Base-by-base conservation (phyloP, 2,888 invertebrate species). In the Epirrhoe tristata region DNA sequence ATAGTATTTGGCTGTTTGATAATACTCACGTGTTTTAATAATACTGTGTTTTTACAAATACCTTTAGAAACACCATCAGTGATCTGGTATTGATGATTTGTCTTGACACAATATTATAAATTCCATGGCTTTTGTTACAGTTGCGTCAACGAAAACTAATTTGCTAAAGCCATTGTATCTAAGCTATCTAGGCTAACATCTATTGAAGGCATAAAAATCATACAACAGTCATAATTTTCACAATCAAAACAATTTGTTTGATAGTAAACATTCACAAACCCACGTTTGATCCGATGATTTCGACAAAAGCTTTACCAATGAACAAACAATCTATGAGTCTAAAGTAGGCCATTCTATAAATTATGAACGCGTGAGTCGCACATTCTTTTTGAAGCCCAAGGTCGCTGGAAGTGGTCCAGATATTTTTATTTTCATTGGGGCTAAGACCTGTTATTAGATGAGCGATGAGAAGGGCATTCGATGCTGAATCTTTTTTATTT, bases 401-500 rank as follows among this genome's bases (percentile, higher is more conserved):
- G 93, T 90, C 91, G 90, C 87, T 93, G 92, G 91, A 92, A 84
- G 71, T 77, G 87, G 82, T 91, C 91, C 92, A 93, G 84, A 85
- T 84, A 83, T 78, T 79, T 84, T 80, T 80, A 80, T 82, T 80
- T 85, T 83, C 77, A 74, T 76, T 65, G 73, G 78, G 70, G 67
- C 74, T 82, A 76, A 71, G 64, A 69, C 57, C 36, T 63, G 78
- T 77, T 80, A 76, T 74, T 65, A 70, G 50, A 73, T 69, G 67
- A 74, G 72, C 69, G 53, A 73, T 74, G 75, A 76, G 80, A 82
- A 83, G 83, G 82, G 82, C 78, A 79, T 6, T 60, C 1, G 39
- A 43, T 64, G 31, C 34, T 52, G 39, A 62, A 58, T 59, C 36
- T 32, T 64, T 6, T 16, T 48, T 48, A 46, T 36, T 65, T n/a